Percentiles rank a stretch among this genome's conserved stretches.
These are phyloP conservation scores for Mionectes olivaceus DNA, from an alignment of 2,797 vertebrate species.

Conservation along the genomic window DNA sequence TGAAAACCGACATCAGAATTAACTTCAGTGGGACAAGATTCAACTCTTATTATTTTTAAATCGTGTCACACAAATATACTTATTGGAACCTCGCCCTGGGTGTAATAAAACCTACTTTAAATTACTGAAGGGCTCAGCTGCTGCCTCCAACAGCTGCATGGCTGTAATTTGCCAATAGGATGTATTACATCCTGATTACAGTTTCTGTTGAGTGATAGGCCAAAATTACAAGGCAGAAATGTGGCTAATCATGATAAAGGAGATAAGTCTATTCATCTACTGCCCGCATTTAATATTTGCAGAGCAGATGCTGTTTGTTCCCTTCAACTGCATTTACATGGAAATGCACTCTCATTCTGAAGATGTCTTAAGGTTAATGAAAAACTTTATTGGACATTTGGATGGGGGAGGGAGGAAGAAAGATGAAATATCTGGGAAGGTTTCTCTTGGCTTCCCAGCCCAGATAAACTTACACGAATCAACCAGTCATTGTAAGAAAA, in stretches of 20 bases:
- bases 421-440: background rate
- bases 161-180: constrained; percentile 54
- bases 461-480: background rate
- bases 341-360: background rate
- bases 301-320: constrained; percentile 55
- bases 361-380: constrained; percentile 18
- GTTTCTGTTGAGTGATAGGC: constrained; percentile 45
- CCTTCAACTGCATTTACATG: background rate
- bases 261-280: constrained; percentile 59
- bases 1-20: fast-evolving
- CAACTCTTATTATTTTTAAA: constrained; percentile 8
- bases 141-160: constrained; percentile 38
- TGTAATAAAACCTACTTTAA: background rate
- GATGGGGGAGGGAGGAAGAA: background rate
- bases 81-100: constrained; percentile 8
- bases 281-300: background rate
- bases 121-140: constrained; percentile 35
- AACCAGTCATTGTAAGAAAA: background rate
- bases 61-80: background rate
- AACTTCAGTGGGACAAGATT: background rate
- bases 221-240: constrained; percentile 55
- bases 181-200: constrained; percentile 63
- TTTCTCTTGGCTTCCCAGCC: background rate
- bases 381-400: background rate
- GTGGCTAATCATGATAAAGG: constrained; percentile 50